Evolutionary conservation across 1,140 invertebrate genomes (phyloP).

Genomic region (Nasonia vitripennis): DNA sequence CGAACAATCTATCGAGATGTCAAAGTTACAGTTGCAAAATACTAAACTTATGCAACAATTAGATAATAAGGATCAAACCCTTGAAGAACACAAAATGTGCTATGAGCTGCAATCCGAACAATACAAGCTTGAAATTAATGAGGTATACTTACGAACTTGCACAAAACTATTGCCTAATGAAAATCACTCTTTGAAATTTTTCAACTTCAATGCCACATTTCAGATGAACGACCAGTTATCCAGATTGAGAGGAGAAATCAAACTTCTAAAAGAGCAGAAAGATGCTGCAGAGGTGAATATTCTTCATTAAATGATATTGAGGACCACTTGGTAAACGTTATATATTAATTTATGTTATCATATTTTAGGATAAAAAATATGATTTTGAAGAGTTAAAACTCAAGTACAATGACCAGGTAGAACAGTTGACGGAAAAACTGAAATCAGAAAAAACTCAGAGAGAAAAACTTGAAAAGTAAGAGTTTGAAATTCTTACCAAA

Average conservation of each 20-base stretch:
- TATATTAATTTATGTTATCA: not conserved
- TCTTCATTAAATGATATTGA: not conserved
- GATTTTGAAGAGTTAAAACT: constrained; percentile 56
- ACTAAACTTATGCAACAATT: constrained; percentile 61
- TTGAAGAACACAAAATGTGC: constrained; percentile 53
- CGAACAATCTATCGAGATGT: constrained; percentile 60
- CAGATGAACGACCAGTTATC: constrained; percentile 60
- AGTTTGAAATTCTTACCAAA: not conserved
- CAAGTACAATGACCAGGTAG: constrained; percentile 54
- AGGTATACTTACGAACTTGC: constrained; percentile 53
- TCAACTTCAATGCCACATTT: constrained; percentile 43
- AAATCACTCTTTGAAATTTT: not conserved
- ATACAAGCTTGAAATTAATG: constrained; percentile 45
- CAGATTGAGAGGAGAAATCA: constrained; percentile 56
- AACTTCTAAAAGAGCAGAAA: constrained; percentile 55
- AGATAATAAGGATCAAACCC: constrained; percentile 54
- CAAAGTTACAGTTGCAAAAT: constrained; percentile 61
- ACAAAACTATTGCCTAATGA: not conserved
- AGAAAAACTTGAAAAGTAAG: constrained; percentile 60
- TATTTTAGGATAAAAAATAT: constrained; percentile 56
- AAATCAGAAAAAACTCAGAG: constrained; percentile 61
- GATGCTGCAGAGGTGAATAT: constrained; percentile 50
- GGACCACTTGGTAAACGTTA: not conserved
- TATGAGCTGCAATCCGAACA: constrained; percentile 50
- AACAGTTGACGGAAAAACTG: constrained; percentile 55